A percentile compares a stretch with the other conserved stretches of the same genome.
Evolutionary conservation across 1,140 invertebrate genomes (phyloP).

Genomic region (Nasonia vitripennis): DNA sequence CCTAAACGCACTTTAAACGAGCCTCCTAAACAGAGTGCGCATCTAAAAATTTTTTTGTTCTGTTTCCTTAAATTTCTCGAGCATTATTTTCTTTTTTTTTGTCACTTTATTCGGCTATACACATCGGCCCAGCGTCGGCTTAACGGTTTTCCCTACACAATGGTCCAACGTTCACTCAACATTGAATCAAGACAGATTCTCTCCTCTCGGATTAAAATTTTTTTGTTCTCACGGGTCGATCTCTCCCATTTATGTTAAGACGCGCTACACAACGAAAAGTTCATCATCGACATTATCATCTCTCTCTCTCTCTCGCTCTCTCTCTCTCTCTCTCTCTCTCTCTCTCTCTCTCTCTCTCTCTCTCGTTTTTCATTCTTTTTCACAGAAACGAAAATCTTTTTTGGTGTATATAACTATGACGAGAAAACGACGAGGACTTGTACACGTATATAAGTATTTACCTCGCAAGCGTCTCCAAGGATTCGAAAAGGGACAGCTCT

Average conservation of each 20-base stretch:
- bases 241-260: slow-evolving; percentile 18
- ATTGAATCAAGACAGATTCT: slow-evolving; percentile 42
- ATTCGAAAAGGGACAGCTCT: slow-evolving; percentile 1
- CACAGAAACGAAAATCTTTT: not conserved
- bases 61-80: slow-evolving; percentile 39
- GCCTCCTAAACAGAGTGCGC: slow-evolving; percentile 47
- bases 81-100: slow-evolving; percentile 16
- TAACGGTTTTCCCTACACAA: slow-evolving; percentile 29
- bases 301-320: not conserved
- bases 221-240: slow-evolving; percentile 14
- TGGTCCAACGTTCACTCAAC: slow-evolving; percentile 44
- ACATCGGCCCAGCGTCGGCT: slow-evolving; percentile 24
- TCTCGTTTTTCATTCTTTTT: not conserved
- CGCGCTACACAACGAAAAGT: slow-evolving; percentile 16
- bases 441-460: slow-evolving; percentile 16
- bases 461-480: not conserved
- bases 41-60: slow-evolving; percentile 50
- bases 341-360: not conserved
- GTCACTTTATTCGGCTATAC: slow-evolving; percentile 41
- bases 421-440: slow-evolving; percentile 41
- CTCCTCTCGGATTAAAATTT: slow-evolving; percentile 18
- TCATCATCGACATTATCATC: not conserved
- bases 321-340: not conserved
- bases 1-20: slow-evolving; percentile 52
- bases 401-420: slow-evolving; percentile 6